Conservation (phyloP, 2,113 vertebrate species). For the Caracal caracal region DNA sequence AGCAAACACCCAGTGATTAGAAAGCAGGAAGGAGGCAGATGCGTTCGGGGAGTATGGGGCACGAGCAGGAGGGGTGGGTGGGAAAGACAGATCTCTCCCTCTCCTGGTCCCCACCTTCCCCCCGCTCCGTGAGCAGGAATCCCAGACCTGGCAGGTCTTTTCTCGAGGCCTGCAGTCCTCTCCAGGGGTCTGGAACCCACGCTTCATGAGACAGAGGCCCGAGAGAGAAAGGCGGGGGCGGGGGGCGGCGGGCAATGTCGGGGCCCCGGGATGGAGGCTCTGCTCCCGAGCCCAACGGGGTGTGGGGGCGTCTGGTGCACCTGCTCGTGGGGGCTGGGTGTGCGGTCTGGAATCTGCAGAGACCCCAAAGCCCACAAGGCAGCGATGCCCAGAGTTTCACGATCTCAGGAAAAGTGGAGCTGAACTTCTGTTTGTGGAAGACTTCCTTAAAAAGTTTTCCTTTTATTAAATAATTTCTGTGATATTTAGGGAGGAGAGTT, state of each 20-base stretch:
- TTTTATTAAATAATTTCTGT: conserved; percentile 23
- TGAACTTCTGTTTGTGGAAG: neutral
- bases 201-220: neutral
- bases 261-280: rapidly evolving
- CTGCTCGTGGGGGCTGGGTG: rapidly evolving
- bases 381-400: neutral
- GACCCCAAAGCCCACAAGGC: neutral
- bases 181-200: neutral
- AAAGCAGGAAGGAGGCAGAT: neutral
- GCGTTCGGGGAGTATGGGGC: too few species aligned
- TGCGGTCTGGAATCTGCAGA: neutral
- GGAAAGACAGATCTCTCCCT: neutral
- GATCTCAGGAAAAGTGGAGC: neutral
- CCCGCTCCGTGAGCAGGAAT: rapidly evolving
- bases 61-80: neutral
- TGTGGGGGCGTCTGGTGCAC: too few species aligned
- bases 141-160: neutral
- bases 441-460: conserved; percentile 19
- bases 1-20: neutral
- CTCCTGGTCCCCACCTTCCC: neutral
- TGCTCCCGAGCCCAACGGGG: neutral
- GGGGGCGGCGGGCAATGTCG: rapidly evolving
- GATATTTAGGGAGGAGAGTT: conserved; percentile 55
- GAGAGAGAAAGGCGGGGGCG: neutral
- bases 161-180: rapidly evolving